Percentiles rank a stretch among this genome's conserved stretches.
Conservation (phyloP, 2,113 vertebrate genomes). For the Sturnus vulgaris region DNA sequence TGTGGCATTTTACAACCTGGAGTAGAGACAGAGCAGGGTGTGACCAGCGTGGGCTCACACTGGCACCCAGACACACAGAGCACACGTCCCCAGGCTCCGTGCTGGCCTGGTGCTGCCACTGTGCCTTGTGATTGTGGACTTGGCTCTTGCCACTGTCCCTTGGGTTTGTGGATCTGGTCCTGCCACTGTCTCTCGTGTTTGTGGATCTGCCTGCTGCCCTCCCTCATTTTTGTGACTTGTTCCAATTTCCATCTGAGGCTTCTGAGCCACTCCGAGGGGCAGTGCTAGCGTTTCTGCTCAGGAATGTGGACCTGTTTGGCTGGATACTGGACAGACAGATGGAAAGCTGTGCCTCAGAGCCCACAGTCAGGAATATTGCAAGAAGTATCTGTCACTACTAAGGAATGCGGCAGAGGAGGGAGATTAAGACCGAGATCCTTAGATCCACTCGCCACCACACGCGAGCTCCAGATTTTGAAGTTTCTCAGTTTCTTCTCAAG, state of each 20-base stretch:
- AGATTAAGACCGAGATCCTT: not conserved
- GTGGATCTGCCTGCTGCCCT: not conserved
- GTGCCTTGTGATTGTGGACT: not conserved
- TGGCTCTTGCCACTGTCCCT: rapidly evolving
- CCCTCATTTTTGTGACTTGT: not conserved
- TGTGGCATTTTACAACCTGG: not conserved
- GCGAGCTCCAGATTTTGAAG: not conserved
- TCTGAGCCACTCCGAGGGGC: not conserved
- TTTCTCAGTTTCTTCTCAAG: not conserved
- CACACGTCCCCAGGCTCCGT: rapidly evolving
- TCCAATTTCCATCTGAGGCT: not conserved
- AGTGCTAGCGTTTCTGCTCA: not conserved
- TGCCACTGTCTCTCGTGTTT: not conserved
- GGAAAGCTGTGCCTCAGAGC: constrained; percentile 35
- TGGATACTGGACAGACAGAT: constrained; percentile 1
- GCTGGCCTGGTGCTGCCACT: not conserved
- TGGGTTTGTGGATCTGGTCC: not conserved
- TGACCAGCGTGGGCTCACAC: not conserved
- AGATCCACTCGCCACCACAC: not conserved
- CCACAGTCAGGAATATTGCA: not conserved
- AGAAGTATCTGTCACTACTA: constrained; percentile 15
- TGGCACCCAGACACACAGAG: rapidly evolving
- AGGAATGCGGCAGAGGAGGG: constrained; percentile 30
- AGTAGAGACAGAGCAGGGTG: not conserved
- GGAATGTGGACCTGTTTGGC: constrained; percentile 47